A percentile compares a stretch with the other conserved stretches of the same genome.
Evolutionary conservation across 2,888 invertebrate genomes (phyloP).

Genomic region (Drosophila neoperkinsi): DNA sequence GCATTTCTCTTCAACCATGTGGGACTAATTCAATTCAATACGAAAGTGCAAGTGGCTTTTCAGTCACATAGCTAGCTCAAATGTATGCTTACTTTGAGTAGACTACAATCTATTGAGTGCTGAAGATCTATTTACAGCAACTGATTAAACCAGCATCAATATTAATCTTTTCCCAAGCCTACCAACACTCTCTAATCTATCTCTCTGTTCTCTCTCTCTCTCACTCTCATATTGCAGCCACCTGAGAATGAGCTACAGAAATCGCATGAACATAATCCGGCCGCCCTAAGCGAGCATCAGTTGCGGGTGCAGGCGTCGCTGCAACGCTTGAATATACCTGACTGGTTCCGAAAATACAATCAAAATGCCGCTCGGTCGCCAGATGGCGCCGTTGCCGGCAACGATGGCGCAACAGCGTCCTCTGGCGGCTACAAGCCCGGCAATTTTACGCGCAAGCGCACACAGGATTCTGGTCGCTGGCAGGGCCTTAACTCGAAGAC

Average conservation of each 20-base stretch:
- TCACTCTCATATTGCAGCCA: constrained; percentile 87
- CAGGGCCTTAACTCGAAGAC: constrained; percentile 93
- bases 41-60: too few relatives aligned
- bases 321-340: constrained; percentile 97
- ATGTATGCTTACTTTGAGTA: not conserved
- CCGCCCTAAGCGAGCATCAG: constrained; percentile 95
- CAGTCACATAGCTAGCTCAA: too few relatives aligned
- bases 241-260: constrained; percentile 97
- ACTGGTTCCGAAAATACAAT: constrained; percentile 92
- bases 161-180: not conserved
- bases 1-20: not conserved
- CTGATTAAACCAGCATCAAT: not conserved
- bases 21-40: not conserved
- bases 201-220: not conserved
- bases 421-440: constrained; percentile 87
- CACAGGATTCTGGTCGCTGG: constrained; percentile 88
- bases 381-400: constrained; percentile 52
- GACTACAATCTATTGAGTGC: too few relatives aligned
- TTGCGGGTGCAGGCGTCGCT: constrained; percentile 96
- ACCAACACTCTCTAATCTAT: not conserved
- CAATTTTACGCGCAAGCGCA: constrained; percentile 92
- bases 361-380: constrained; percentile 73
- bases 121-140: too few relatives aligned
- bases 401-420: constrained; percentile 16
- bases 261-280: constrained; percentile 87